Conservation (phyloP, 1,140 invertebrate genomes). For the Sarcophaga peregrina region DNA sequence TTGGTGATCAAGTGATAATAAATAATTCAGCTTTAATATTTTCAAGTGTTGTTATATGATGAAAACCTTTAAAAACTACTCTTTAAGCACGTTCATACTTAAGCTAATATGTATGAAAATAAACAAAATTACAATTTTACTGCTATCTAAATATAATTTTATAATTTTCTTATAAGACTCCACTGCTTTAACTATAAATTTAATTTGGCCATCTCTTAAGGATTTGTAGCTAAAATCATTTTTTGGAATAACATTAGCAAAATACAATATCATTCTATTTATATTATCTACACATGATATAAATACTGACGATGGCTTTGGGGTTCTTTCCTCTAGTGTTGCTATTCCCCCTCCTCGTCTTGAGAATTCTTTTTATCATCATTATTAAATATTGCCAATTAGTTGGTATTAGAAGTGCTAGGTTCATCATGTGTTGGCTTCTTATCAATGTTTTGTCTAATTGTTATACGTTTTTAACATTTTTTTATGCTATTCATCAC, state of each 20-base stretch:
- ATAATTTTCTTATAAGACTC: constrained; percentile 18
- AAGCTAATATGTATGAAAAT: no score
- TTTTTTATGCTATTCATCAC: not conserved
- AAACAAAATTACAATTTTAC: constrained; percentile 26
- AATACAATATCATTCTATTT: not conserved
- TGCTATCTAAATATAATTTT: constrained; percentile 17
- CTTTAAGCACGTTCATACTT: no score
- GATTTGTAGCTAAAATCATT: constrained; percentile 23
- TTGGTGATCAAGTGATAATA: constrained; percentile 12
- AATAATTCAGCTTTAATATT: constrained; percentile 18
- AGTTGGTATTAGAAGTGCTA: not conserved
- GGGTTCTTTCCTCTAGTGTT: not conserved
- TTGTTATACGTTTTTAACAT: not conserved
- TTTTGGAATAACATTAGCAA: constrained; percentile 14
- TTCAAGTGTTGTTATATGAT: not conserved
- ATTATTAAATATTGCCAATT: not conserved
- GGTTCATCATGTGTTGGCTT: not conserved
- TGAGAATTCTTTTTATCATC: not conserved
- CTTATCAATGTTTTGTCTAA: not conserved
- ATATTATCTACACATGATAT: constrained; percentile 11
- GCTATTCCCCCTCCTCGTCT: not conserved
- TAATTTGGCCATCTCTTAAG: constrained; percentile 35
- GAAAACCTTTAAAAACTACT: no score
- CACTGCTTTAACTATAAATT: constrained; percentile 32
- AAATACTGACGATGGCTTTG: constrained; percentile 34